These are phyloP conservation scores for Rhyacophila evoluta DNA, from an alignment of 2,888 invertebrate species.

Conservation along the genomic window DNA sequence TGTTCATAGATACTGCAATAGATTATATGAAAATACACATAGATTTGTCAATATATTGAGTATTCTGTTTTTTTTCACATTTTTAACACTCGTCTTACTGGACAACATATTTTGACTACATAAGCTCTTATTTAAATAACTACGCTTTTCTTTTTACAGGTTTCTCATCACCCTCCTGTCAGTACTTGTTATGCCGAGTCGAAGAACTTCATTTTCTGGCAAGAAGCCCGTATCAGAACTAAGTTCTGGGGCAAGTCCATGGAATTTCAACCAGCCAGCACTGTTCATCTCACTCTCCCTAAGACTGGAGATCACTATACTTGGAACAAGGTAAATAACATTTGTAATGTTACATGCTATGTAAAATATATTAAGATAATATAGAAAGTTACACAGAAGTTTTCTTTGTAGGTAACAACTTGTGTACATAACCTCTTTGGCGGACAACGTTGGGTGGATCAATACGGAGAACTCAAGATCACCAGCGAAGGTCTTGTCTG, in stretches of 20 bases:
- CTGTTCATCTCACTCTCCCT: conserved; percentile 74
- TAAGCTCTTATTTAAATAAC: no score
- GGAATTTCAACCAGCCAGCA: conserved; percentile 86
- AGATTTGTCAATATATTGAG: no score
- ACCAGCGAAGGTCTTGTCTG: conserved; percentile 76
- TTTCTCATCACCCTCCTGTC: conserved; percentile 88
- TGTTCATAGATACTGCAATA: no score
- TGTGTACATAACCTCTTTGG: conserved; percentile 89
- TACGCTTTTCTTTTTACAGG: no score
- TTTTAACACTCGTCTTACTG: no score
- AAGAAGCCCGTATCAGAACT: conserved; percentile 85
- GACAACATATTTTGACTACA: no score
- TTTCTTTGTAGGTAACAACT: conserved; percentile 74
- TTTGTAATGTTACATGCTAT: no score
- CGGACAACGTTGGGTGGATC: conserved; percentile 87
- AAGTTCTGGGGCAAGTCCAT: conserved; percentile 94
- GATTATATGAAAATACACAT: no score
- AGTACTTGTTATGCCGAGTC: conserved; percentile 86
- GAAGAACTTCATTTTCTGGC: conserved; percentile 82
- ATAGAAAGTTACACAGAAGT: no score
- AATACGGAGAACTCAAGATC: conserved; percentile 85
- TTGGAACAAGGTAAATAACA: conserved; percentile 77
- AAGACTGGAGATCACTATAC: conserved; percentile 77
- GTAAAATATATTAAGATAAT: no score
- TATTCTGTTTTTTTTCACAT: no score